A percentile compares a stretch with the other conserved stretches of the same genome.
These are phyloP conservation scores for Calidris pygmaea DNA, from an alignment of 2,113 vertebrate genomes.

Conservation along the genomic window DNA sequence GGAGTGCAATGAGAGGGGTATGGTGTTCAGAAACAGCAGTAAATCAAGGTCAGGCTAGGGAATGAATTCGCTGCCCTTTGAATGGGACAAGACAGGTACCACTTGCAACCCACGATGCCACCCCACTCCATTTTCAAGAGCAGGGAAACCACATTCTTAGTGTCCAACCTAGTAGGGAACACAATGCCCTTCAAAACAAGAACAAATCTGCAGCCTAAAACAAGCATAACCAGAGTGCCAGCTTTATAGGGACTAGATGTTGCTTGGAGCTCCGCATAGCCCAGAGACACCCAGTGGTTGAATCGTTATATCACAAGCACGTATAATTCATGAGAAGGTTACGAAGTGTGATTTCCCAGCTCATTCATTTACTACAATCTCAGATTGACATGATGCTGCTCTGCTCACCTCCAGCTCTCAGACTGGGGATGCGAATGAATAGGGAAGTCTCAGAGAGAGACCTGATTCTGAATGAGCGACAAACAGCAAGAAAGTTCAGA, in stretches of 20 bases:
- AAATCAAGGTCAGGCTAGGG: background rate
- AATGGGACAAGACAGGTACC: background rate
- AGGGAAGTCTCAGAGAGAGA: background rate
- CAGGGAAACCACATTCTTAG: background rate
- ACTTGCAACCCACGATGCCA: background rate
- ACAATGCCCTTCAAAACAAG: background rate
- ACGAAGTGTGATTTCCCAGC: background rate
- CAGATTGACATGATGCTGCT: background rate
- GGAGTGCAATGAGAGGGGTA: background rate
- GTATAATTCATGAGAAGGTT: rapidly evolving
- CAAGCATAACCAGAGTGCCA: background rate
- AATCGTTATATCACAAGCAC: background rate
- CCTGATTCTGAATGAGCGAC: background rate
- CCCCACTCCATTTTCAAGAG: background rate
- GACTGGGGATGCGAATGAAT: background rate
- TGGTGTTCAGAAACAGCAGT: background rate
- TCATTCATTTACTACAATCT: background rate
- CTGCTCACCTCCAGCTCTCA: background rate
- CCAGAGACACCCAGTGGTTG: constrained; percentile 17
- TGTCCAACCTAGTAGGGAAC: background rate
- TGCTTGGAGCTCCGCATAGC: background rate
- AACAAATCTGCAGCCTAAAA: background rate
- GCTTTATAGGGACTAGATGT: background rate
- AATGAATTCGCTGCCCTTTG: background rate
- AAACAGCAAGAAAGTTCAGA: background rate